Evolutionary conservation across 2,797 vertebrate species (phyloP).

Genomic region (Pipistrellus pipistrellus): DNA sequence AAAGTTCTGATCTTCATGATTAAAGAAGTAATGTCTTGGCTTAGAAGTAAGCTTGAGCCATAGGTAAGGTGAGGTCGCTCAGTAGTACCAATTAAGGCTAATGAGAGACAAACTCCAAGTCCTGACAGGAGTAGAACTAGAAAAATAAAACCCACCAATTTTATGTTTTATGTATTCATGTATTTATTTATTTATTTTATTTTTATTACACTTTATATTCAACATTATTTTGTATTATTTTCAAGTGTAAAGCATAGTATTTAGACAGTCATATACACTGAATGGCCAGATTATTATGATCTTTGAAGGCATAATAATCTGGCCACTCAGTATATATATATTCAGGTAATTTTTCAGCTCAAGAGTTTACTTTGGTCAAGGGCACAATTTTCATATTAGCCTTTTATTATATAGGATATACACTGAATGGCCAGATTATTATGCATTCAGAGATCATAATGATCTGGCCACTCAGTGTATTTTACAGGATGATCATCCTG

Average conservation of each 20-base stretch:
- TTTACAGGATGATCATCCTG: not conserved
- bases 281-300: no score
- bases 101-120: constrained; percentile 27
- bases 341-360: no score
- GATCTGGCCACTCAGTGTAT: not conserved
- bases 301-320: no score
- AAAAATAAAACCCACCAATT: constrained; percentile 50
- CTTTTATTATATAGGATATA: no score
- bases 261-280: not conserved
- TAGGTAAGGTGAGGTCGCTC: constrained; percentile 17
- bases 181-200: not conserved
- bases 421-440: no score
- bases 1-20: constrained; percentile 41
- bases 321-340: no score
- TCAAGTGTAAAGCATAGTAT: not conserved
- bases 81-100: not conserved
- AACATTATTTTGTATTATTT: not conserved
- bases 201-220: not conserved
- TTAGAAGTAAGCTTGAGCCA: constrained; percentile 61
- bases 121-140: not conserved
- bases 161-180: constrained; percentile 7
- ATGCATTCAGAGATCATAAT: no score
- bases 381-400: no score
- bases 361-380: no score
- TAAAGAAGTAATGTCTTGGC: constrained; percentile 66